Percentiles rank a stretch among this genome's conserved stretches.
phyloP scores from a whole-genome alignment of 2,888 invertebrate genomes.

The Opisthograptis luteolata region DNA sequence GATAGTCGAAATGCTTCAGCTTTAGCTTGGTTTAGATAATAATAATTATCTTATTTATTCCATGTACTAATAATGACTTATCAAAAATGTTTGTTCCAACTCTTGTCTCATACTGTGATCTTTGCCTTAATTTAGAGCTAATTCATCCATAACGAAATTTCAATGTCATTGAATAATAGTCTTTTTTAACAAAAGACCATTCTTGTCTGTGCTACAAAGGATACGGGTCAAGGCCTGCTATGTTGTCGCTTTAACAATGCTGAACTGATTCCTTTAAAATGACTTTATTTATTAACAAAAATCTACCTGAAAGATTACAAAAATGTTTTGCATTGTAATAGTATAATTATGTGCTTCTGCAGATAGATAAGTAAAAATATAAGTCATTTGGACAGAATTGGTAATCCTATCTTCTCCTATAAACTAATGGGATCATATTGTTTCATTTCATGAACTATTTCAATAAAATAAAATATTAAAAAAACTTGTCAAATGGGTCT shows the following conservation, averaged over 20 bases:
- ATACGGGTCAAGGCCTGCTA: conserved; percentile 43
- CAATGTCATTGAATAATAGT: conserved; percentile 38
- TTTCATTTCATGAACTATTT: background rate
- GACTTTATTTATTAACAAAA: background rate
- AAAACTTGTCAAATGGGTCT: too few species aligned
- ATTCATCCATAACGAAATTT: conserved; percentile 50
- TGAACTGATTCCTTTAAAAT: conserved; percentile 9
- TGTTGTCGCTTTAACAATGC: conserved; percentile 9
- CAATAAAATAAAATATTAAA: too few species aligned
- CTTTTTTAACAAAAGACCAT: conserved; percentile 24
- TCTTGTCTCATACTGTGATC: background rate
- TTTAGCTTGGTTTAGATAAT: too few species aligned
- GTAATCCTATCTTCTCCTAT: background rate
- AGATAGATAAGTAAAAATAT: too few species aligned
- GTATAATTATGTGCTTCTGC: too few species aligned
- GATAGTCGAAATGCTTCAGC: too few species aligned
- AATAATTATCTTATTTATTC: too few species aligned
- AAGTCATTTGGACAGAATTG: background rate
- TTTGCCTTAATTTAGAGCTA: conserved; percentile 27
- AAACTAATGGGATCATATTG: background rate
- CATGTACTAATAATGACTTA: conserved; percentile 10
- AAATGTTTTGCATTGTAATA: too few species aligned
- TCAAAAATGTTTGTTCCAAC: conserved; percentile 7
- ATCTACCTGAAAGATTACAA: too few species aligned
- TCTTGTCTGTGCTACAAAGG: conserved; percentile 31